Evolutionary conservation across 2,797 vertebrate genomes (phyloP).

Genomic region (Molothrus aeneus): DNA sequence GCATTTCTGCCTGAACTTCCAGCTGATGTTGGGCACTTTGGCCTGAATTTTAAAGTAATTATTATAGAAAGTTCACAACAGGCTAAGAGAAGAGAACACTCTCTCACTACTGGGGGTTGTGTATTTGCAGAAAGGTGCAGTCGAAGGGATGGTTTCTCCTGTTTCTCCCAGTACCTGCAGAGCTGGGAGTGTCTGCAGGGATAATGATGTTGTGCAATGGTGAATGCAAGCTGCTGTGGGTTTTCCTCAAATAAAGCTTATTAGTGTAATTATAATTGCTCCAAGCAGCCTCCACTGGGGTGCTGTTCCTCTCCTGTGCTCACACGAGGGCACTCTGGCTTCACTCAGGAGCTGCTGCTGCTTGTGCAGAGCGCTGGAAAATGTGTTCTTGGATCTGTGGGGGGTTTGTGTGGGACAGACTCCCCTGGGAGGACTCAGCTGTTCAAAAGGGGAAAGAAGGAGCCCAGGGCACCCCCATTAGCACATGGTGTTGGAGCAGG

Average conservation of each 20-base stretch:
- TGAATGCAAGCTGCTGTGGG: neutral
- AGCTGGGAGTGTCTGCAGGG: neutral
- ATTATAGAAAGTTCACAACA: neutral
- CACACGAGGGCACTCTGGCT: conserved; percentile 57
- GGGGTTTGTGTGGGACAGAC: neutral
- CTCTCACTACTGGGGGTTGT: neutral
- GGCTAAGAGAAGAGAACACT: neutral
- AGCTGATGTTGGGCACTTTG: neutral
- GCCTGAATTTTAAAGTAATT: neutral
- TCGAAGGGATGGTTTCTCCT: neutral
- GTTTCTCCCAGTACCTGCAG: neutral
- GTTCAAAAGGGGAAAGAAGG: neutral
- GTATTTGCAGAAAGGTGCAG: neutral
- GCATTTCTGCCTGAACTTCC: neutral
- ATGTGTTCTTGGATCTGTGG: neutral
- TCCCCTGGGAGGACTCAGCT: neutral
- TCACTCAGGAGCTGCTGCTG: neutral
- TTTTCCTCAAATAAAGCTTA: neutral
- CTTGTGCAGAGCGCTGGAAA: neutral
- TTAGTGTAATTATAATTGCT: neutral
- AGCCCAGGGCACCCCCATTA: neutral
- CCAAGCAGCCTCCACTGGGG: neutral
- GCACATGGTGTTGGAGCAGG: neutral
- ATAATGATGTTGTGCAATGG: neutral
- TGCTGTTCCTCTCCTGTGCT: neutral